phyloP scores from a whole-genome alignment of 2,888 invertebrate genomes.

The Pristionchus entomophagus region DNA sequence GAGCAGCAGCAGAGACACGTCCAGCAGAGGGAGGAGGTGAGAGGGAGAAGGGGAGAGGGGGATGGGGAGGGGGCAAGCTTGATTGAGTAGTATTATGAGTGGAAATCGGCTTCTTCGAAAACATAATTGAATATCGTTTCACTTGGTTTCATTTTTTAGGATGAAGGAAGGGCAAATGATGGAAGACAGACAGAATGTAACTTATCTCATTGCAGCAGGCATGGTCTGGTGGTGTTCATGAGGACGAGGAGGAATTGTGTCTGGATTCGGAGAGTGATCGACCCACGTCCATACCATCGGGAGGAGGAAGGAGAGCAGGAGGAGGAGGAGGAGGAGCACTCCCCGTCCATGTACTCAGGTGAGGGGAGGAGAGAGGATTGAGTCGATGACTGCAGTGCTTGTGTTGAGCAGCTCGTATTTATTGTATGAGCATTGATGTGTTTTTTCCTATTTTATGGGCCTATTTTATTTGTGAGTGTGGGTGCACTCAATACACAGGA shows the following conservation, averaged over 20 bases:
- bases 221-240: neutral
- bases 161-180: neutral
- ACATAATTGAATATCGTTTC: too few species aligned
- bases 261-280: conserved; percentile 28
- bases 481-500: too few species aligned
- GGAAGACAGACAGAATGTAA: neutral
- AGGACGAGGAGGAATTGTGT: neutral
- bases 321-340: neutral
- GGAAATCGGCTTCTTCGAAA: too few species aligned
- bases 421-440: too few species aligned
- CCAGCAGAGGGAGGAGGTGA: neutral
- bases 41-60: neutral
- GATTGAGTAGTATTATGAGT: too few species aligned
- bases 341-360: neutral
- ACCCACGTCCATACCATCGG: neutral
- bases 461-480: too few species aligned
- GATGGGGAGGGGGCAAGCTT: too few species aligned
- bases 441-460: too few species aligned
- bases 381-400: too few species aligned
- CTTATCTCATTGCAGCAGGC: neutral
- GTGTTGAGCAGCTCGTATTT: too few species aligned
- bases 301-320: neutral
- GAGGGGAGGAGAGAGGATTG: neutral
- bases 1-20: neutral
- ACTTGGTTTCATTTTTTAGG: neutral